Conservation (phyloP, 2,113 vertebrate species). For the Marcusenius ussheri region DNA sequence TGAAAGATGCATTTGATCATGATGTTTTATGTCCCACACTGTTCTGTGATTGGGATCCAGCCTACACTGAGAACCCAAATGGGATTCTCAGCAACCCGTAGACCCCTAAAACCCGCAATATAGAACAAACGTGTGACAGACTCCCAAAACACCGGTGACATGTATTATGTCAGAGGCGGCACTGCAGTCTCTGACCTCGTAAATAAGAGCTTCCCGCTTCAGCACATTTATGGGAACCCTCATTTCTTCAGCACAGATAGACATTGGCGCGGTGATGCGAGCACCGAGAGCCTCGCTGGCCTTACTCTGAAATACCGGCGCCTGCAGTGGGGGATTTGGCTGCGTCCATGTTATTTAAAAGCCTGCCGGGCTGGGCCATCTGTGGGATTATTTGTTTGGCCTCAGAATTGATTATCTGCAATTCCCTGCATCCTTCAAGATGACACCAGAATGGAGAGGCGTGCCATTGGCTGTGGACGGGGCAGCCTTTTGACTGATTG, state of each 20-base stretch:
- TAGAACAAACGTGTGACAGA: conserved; percentile 12
- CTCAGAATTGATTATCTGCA: background rate
- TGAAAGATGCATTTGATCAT: background rate
- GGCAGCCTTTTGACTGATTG: background rate
- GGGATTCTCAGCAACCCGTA: background rate
- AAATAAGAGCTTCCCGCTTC: conserved; percentile 31
- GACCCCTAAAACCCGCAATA: background rate
- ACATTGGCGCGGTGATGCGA: background rate
- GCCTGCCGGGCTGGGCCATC: background rate
- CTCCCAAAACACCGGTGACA: conserved; percentile 14
- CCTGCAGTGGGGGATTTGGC: background rate
- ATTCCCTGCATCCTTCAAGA: background rate
- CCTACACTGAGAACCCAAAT: background rate
- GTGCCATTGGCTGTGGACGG: background rate
- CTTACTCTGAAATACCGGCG: conserved; percentile 43
- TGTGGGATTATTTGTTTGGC: background rate
- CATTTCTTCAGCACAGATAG: background rate
- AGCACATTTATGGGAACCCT: conserved; percentile 43
- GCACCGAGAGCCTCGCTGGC: conserved; percentile 23
- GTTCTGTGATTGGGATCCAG: background rate
- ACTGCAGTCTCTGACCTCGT: conserved; percentile 33
- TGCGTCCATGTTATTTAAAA: background rate
- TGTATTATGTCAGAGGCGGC: conserved; percentile 32
- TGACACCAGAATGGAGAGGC: background rate
- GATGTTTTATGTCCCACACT: background rate